Evolutionary conservation across 2,113 vertebrate genomes (phyloP), one percentile per base, ranked within the genome.

Genomic region (Salvelinus namaycush): DNA sequence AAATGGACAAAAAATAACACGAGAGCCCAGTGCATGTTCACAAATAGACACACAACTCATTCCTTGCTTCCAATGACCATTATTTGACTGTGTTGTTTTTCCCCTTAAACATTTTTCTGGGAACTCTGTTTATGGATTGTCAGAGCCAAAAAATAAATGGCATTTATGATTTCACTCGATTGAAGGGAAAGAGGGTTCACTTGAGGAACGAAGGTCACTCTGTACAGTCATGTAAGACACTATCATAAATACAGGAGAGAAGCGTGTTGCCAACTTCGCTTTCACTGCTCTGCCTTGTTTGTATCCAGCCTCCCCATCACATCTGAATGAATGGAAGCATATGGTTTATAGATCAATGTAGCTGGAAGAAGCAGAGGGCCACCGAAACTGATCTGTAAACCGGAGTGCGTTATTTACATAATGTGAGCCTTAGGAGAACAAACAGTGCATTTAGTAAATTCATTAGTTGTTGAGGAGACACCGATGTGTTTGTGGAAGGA

Each of bases 251-350:
- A 44, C 49, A 51, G 51, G 59, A 27, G 44, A 74, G 4, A 3
- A 68, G 14, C 13, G 1, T 24, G n/a, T 71, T 77, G 74, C 74
- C 71, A 83, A 77, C 60, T 79, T 68, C 27, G 67, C 65, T 72
- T 75, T 81, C 51, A 69, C 48, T 2, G 20, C 12, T 65, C 29
- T 14, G 14, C 27, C 26, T 27, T 68, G 75, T 79, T 51, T 70
- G 74, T 65, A 49, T 73, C 39, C 22, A 44, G 39, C 9, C 2
- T 44, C 39, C 39, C 8, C 39, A 44, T 44, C 39, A 44, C 62
- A 39, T 39, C 9, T 51, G 12, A 76, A 31, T 68, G 18, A 7
- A 44, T 44, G 39, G 39, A 20, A 73, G 14, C 60, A 51, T 65
- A 71, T 67, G 71, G 29, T 81, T 71, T 68, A 39, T 70, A 8